Percentiles rank a stretch among this genome's conserved stretches.
Evolutionary conservation across 1,140 invertebrate genomes (phyloP).

Genomic region (Catajapyx aquilonaris): DNA sequence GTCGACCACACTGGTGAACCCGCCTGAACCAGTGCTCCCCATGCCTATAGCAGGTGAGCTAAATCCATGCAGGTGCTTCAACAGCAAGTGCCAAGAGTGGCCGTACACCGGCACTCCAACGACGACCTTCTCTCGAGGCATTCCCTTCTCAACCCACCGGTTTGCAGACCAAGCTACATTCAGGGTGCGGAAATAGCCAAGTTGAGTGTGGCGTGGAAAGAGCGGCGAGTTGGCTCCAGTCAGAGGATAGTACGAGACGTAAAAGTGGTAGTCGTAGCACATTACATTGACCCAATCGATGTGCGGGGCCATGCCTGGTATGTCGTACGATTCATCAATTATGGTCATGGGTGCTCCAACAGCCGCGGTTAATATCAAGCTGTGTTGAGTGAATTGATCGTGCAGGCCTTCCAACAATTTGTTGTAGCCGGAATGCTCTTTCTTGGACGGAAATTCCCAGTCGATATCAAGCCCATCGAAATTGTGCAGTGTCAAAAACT

Average conservation of each 20-base stretch:
- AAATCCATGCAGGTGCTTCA: slow-evolving; percentile 35
- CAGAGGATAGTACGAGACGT: slow-evolving; percentile 45
- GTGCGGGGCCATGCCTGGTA: slow-evolving; percentile 48
- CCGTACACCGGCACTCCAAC: slow-evolving; percentile 81
- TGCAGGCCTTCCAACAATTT: too few species aligned
- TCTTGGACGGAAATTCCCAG: too few species aligned
- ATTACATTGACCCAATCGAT: slow-evolving; percentile 72
- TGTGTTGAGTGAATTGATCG: too few species aligned
- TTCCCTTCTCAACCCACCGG: slow-evolving; percentile 57
- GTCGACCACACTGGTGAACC: slow-evolving; percentile 45
- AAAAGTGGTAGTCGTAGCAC: slow-evolving; percentile 77
- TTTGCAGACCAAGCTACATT: slow-evolving; percentile 65
- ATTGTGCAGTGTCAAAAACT: too few species aligned
- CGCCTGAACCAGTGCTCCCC: slow-evolving; percentile 37
- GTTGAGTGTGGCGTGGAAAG: slow-evolving; percentile 32
- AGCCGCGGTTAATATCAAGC: too few species aligned
- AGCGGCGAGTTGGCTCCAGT: slow-evolving; percentile 67
- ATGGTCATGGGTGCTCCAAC: slow-evolving; percentile 51
- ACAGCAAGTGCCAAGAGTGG: slow-evolving; percentile 51
- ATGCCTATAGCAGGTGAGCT: slow-evolving; percentile 44
- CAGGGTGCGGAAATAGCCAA: slow-evolving; percentile 40
- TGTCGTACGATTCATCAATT: slow-evolving; percentile 48
- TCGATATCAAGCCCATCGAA: too few species aligned
- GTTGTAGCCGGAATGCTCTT: too few species aligned
- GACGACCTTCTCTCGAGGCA: slow-evolving; percentile 61